phyloP scores from a whole-genome alignment of 2,888 invertebrate genomes.

The Gastracanthus pulcherrimus region DNA sequence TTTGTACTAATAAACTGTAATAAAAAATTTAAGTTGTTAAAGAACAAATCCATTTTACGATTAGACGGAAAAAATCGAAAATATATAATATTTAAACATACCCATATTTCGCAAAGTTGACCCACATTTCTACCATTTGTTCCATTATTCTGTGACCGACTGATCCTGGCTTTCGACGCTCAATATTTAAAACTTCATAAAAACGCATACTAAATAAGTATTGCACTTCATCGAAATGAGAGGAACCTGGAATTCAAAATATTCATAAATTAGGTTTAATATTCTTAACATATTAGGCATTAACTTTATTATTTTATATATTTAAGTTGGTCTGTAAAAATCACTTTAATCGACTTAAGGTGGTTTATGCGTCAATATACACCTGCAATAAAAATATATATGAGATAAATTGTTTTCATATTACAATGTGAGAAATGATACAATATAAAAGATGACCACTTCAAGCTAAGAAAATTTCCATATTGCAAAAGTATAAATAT shows the following conservation, averaged over 20 bases:
- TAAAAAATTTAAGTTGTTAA: neutral
- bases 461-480: too few species aligned
- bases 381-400: too few species aligned
- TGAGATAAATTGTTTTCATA: too few species aligned
- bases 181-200: constrained; percentile 48
- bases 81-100: constrained; percentile 48
- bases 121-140: constrained; percentile 71
- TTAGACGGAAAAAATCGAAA: neutral
- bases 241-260: constrained; percentile 57
- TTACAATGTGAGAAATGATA: too few species aligned
- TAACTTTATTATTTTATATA: neutral
- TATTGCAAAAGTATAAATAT: too few species aligned
- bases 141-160: constrained; percentile 63
- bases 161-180: constrained; percentile 53
- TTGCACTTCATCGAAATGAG: constrained; percentile 67
- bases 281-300: too few species aligned
- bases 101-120: constrained; percentile 74
- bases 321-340: too few species aligned
- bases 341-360: too few species aligned
- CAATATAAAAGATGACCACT: too few species aligned
- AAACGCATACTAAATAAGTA: constrained; percentile 66
- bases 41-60: neutral
- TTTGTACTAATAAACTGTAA: too few species aligned
- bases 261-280: too few species aligned
- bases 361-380: too few species aligned